Conservation (phyloP, 2,113 vertebrate genomes). For the Laterallus jamaicensis region DNA sequence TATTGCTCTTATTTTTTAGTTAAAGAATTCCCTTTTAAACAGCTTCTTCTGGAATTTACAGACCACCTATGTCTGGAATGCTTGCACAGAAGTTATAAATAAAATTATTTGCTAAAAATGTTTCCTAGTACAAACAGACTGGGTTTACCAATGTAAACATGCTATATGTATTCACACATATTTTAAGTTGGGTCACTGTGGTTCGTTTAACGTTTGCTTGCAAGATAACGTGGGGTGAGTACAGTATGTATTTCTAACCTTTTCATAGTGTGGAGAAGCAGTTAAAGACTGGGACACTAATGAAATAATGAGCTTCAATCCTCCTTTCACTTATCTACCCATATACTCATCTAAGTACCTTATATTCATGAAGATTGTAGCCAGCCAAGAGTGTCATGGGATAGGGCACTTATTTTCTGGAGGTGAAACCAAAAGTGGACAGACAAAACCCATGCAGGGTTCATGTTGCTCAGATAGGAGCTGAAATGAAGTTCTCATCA, state of each 20-base stretch:
- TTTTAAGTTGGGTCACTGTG: slow-evolving; percentile 11
- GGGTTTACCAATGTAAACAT: slow-evolving; percentile 48
- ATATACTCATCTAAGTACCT: not conserved
- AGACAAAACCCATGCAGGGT: not conserved
- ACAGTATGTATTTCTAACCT: not conserved
- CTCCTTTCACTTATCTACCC: not conserved
- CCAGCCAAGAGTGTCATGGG: not conserved
- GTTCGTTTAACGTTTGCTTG: slow-evolving; percentile 16
- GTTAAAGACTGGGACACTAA: not conserved
- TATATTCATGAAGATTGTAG: not conserved
- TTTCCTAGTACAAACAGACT: slow-evolving; percentile 50
- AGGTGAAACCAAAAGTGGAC: not conserved
- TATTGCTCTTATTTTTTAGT: not conserved
- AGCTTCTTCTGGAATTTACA: slow-evolving; percentile 55
- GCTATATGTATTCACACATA: not conserved
- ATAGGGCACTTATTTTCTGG: not conserved
- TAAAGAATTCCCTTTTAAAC: slow-evolving; percentile 63
- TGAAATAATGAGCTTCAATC: not conserved
- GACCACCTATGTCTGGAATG: slow-evolving; percentile 71
- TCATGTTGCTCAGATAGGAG: not conserved
- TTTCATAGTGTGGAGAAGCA: not conserved
- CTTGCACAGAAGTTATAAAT: slow-evolving; percentile 66
- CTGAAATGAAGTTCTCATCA: not conserved
- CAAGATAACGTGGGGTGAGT: not conserved
- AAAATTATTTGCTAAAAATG: slow-evolving; percentile 69